Conservation (phyloP, 1,140 invertebrate genomes). For the Trichoplusia ni region DNA sequence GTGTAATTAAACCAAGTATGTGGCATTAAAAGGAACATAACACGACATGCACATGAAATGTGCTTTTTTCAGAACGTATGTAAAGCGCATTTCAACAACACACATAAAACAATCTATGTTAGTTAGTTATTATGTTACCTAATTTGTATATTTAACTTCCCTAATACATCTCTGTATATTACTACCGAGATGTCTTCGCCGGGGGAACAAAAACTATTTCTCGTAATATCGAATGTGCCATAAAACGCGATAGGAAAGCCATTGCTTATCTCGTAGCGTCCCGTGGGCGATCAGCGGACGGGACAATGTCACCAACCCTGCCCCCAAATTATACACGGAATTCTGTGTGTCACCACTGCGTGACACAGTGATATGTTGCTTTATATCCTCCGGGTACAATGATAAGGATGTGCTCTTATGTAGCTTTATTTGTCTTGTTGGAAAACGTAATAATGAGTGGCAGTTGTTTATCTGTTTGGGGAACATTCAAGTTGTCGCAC, state of each 20-base stretch:
- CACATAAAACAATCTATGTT: too few species aligned
- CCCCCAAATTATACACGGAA: slow-evolving; percentile 20
- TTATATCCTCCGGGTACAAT: background rate
- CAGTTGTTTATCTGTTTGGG: too few species aligned
- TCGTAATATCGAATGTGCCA: slow-evolving; percentile 48
- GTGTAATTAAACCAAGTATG: too few species aligned
- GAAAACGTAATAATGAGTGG: too few species aligned
- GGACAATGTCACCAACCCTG: slow-evolving; percentile 23
- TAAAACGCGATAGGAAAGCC: slow-evolving; percentile 48
- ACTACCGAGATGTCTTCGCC: slow-evolving; percentile 27
- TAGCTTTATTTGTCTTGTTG: too few species aligned
- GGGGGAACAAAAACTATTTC: slow-evolving; percentile 51
- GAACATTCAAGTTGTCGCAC: too few species aligned
- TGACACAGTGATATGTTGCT: background rate
- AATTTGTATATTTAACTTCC: background rate
- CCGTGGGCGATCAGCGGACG: slow-evolving; percentile 27
- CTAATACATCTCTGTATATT: slow-evolving; percentile 20
- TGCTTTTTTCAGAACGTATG: too few species aligned
- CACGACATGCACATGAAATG: too few species aligned
- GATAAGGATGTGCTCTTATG: background rate
- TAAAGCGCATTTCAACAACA: too few species aligned
- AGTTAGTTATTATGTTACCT: too few species aligned
- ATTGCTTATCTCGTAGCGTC: slow-evolving; percentile 45
- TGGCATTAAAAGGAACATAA: too few species aligned
- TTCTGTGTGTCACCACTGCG: slow-evolving; percentile 20